Conservation (phyloP, 2,888 invertebrate genomes). For the Microchrysa polita region DNA sequence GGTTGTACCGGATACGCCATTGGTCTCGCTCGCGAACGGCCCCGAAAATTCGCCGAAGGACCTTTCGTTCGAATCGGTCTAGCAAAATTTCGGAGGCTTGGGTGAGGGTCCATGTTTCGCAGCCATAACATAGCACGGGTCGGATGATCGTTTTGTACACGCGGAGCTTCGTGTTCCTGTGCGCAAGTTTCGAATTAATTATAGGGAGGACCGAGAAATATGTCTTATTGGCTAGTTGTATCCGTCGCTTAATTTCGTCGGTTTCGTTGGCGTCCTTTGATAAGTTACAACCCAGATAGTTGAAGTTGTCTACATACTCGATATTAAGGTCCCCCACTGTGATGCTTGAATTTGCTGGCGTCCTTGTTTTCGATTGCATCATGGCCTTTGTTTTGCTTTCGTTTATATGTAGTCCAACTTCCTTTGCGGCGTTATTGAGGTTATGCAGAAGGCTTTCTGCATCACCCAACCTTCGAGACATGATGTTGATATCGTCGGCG, state of each 20-base stretch:
- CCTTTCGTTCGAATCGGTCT: not conserved
- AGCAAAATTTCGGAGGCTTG: not conserved
- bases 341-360: too few species aligned
- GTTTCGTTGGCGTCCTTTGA: slow-evolving; percentile 1
- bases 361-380: not conserved
- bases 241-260: slow-evolving; percentile 4
- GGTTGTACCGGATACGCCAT: too few species aligned
- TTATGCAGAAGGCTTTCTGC: not conserved
- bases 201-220: too few species aligned
- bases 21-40: not conserved
- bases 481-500: not conserved
- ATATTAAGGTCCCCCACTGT: not conserved
- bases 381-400: not conserved
- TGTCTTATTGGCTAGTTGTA: not conserved
- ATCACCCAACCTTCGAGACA: not conserved
- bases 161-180: slow-evolving; percentile 6
- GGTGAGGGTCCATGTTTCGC: not conserved
- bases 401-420: not conserved
- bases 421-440: not conserved
- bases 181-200: not conserved
- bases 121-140: not conserved
- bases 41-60: not conserved
- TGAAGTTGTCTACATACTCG: not conserved
- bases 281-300: not conserved
- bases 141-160: not conserved